Base-by-base conservation (phyloP, 2,113 vertebrate species). In the Lasiurus borealis region DNA sequence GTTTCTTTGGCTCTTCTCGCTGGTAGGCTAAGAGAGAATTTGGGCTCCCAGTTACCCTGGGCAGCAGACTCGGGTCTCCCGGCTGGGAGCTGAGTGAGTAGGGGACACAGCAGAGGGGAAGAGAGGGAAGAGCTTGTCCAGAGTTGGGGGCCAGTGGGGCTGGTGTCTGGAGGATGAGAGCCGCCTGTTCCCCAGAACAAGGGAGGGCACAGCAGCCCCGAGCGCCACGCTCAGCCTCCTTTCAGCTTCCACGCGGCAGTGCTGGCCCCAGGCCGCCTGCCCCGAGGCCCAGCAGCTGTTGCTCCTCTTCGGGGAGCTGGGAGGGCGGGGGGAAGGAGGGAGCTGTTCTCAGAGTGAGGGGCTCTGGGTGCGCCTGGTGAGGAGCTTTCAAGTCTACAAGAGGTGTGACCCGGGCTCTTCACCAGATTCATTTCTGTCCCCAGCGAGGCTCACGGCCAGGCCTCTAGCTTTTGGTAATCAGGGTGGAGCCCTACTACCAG, bases 351-450 rank as follows among this genome's bases (percentile, higher is more conserved):
- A n/a, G n/a, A 44, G 78, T 31, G 46, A 95, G 62, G 77, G 85
- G 81, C 90, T 92, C 93, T 88, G 46, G 1, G 1, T 29, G 46
- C 85, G 73, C n/a, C 85, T 88, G 64, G 76, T 81, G 87, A 82
- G 27, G 36, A 83, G 71, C 71, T 93, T 94, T 93, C 73, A 50
- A 92, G 77, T 68, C 72, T 87, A n/a, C 36, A 66, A 40, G 69
- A 69, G 36, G 68, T 89, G 81, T 89, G 81, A 78, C 85, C 69
- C 81, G 75, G 75, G 69, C 93, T 91, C 92, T 69, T 71, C 77
- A 89, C 48, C 80, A 96, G 92, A 92, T 77, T 82, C 85, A 64
- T 78, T 91, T 90, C 73, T 94, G 50, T 78, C 77, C 83, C 88
- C 40, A 85, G 77, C 31, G 78, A 44, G 73, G 92, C 76, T 89